These are phyloP conservation scores for Mesaphorura yosii DNA, from an alignment of 1,140 invertebrate species.

Conservation along the genomic window DNA sequence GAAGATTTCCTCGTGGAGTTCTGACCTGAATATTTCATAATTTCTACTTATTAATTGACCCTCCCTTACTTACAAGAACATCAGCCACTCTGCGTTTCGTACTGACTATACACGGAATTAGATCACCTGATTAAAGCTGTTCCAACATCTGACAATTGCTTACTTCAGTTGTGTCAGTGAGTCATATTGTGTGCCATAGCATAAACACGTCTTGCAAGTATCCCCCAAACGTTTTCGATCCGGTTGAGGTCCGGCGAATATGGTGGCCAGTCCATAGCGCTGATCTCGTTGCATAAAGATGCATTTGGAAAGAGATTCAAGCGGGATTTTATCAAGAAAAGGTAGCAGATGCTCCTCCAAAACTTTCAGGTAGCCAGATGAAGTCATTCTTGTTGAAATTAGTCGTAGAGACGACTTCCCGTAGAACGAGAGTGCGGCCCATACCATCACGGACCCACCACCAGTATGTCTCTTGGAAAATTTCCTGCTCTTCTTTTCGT, in stretches of 20 bases:
- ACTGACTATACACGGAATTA: conserved; percentile 2
- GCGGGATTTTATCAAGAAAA: not conserved
- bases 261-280: conserved; percentile 5
- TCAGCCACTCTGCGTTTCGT: conserved; percentile 9
- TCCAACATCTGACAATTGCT: conserved; percentile 11
- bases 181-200: conserved; percentile 5
- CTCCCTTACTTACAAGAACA: conserved; percentile 11
- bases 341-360: conserved; percentile 8
- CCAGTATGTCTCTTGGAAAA: conserved; percentile 14
- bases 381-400: not conserved
- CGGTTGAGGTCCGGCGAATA: conserved; percentile 15
- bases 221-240: conserved; percentile 20
- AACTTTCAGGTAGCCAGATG: conserved; percentile 1
- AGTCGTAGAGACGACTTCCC: not conserved
- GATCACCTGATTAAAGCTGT: not conserved
- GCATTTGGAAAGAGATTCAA: not conserved
- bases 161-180: not conserved
- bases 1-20: too few relatives aligned
- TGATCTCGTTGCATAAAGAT: conserved; percentile 13
- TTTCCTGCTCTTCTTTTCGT: not conserved
- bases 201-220: conserved; percentile 12
- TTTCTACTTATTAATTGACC: conserved; percentile 8
- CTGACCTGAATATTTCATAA: too few relatives aligned
- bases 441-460: conserved; percentile 15
- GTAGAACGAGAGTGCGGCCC: conserved; percentile 7